A percentile compares a stretch with the other conserved stretches of the same genome.
These are phyloP conservation scores for Brevimyrus niger DNA, from an alignment of 2,113 vertebrate species.

Conservation along the genomic window DNA sequence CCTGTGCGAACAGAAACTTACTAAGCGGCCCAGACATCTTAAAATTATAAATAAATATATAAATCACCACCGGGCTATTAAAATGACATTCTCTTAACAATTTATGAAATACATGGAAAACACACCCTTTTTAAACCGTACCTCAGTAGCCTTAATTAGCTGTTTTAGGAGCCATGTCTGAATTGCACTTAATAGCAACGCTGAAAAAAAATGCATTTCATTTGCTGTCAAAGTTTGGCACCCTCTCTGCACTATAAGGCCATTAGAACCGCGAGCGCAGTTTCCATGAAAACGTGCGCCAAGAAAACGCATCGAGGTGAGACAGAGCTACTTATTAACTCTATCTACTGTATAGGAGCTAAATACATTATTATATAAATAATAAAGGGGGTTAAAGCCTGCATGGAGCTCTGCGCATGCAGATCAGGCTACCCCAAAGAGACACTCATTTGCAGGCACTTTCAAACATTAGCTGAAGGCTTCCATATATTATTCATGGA, in stretches of 20 bases:
- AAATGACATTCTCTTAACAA: background rate
- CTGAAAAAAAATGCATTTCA: background rate
- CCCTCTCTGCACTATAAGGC: background rate
- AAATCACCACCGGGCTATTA: background rate
- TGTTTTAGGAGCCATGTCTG: background rate
- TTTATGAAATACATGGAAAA: conserved; percentile 11
- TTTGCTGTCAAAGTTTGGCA: background rate
- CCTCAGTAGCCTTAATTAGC: conserved; percentile 11
- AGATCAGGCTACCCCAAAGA: conserved; percentile 20
- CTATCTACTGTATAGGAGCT: background rate
- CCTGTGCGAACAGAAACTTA: background rate
- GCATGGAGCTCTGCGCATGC: conserved; percentile 11
- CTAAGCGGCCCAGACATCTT: background rate
- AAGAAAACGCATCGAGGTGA: background rate
- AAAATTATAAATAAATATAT: background rate
- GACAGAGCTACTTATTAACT: background rate
- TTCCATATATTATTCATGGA: conserved; percentile 27
- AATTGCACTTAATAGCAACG: background rate
- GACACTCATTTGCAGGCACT: conserved; percentile 21
- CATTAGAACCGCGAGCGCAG: background rate
- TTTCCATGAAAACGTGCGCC: background rate
- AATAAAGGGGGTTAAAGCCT: background rate
- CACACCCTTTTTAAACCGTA: conserved; percentile 3
- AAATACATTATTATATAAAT: conserved; percentile 3
- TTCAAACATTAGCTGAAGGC: conserved; percentile 27